These are phyloP conservation scores for Megalops atlanticus DNA, from an alignment of 2,113 vertebrate species.

Conservation along the genomic window DNA sequence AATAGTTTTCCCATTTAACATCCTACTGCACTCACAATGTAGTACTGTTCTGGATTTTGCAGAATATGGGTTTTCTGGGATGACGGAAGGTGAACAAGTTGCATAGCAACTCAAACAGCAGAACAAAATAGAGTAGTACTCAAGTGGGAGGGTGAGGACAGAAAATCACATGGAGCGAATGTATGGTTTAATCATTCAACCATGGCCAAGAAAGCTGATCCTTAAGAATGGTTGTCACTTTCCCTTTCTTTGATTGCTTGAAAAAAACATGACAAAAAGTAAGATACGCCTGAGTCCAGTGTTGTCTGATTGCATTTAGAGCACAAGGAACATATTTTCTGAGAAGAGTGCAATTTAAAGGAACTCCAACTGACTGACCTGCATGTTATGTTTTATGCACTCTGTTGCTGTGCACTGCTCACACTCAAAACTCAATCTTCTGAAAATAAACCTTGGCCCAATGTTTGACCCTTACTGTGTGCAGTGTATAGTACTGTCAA, in stretches of 20 bases:
- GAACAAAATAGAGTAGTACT: constrained; percentile 20
- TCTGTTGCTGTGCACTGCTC: background rate
- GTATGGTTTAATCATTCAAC: constrained; percentile 2
- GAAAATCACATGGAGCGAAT: constrained; percentile 18
- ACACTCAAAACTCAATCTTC: background rate
- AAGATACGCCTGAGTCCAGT: background rate
- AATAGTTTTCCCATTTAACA: background rate
- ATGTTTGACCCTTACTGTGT: constrained; percentile 1
- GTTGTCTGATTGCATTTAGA: background rate
- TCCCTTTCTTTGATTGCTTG: background rate
- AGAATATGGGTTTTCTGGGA: background rate
- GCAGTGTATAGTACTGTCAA: background rate
- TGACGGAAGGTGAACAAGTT: constrained; percentile 15
- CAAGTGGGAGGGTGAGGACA: constrained; percentile 7
- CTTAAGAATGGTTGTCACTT: background rate
- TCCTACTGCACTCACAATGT: background rate
- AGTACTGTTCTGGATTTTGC: constrained; percentile 3
- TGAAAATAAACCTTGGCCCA: background rate
- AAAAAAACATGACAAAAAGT: background rate
- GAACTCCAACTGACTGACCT: background rate
- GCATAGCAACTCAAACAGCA: background rate
- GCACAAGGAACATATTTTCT: background rate
- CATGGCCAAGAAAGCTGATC: background rate
- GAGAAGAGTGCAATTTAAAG: background rate
- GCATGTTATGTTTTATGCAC: background rate